Conservation (phyloP, 1,140 invertebrate species). For the Odontomachus brunneus region DNA sequence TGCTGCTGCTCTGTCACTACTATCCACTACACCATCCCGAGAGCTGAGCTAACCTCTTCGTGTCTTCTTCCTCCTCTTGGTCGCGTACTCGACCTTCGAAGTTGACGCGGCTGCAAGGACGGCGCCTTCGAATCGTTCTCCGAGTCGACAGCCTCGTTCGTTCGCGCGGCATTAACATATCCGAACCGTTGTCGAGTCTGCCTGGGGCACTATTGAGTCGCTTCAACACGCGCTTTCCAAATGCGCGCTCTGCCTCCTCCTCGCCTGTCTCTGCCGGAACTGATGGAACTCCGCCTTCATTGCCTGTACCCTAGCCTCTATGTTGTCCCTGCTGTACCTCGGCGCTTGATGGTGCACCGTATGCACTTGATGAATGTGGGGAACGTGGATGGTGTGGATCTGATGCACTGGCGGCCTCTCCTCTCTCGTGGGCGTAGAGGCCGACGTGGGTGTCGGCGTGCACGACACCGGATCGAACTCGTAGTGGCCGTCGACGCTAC, state of each 20-base stretch:
- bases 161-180: not conserved
- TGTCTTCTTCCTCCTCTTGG: not conserved
- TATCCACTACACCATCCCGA: not conserved
- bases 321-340: constrained; percentile 88
- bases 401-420: constrained; percentile 84
- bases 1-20: not conserved
- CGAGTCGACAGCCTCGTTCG: not conserved
- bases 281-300: constrained; percentile 98
- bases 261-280: constrained; percentile 94
- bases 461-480: constrained; percentile 94
- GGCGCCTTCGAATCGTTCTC: not conserved
- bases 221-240: constrained; percentile 91
- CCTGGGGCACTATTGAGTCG: not conserved
- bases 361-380: constrained; percentile 81
- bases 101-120: constrained; percentile 62
- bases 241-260: constrained; percentile 88
- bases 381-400: constrained; percentile 78
- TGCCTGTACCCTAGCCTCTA: constrained; percentile 95
- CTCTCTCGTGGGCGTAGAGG: constrained; percentile 87
- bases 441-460: constrained; percentile 90
- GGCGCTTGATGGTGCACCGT: constrained; percentile 82
- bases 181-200: not conserved
- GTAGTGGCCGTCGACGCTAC: constrained; percentile 97
- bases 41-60: not conserved
- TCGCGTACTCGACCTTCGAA: constrained; percentile 11